Base-by-base conservation (phyloP, 2,113 vertebrate species). In the Ellobius talpinus region DNA sequence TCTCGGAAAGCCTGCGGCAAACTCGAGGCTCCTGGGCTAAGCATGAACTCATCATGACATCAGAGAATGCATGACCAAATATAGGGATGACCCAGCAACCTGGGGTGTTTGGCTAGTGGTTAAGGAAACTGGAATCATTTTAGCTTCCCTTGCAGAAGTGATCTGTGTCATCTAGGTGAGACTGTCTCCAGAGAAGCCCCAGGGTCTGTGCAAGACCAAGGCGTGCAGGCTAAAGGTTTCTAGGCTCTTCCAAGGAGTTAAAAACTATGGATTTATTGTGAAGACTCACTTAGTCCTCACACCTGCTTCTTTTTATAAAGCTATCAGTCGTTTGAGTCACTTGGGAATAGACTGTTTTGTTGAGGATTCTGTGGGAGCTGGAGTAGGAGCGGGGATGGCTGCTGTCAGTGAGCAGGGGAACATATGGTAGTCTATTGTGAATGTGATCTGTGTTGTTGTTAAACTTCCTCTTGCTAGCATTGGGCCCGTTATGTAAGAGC, bases 401-500 rank as follows among this genome's bases (percentile, higher is more conserved):
- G 95, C 86, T 97, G 96, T 97, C 96, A 97, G 98, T 36, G 98
- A 96, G 91, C 45, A 42, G 90, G 72, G 63, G 94, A 96, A 77
- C 98, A 98, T 98, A 98, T 97, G 98, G 98, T 96, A 95, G 97
- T 97, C 97, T 96, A 94, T 97, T 97, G 96, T 97, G 96, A 97
- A 96, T 91, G 68, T 70, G 96, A 93, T 97, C 94, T 98, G 90
- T 96, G 97, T 97, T 98, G 98, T 98, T 97, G 98, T 97, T 97
- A 98, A 98, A 98, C 98, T 98, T 97, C 97, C 95, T 96, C 89
- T 96, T 24, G 77, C 96, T 97, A 96, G 96, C 90, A 39, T 11
- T 91, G 95, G 89, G 96, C 68, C 77, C 6, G 65, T 98, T 98
- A 97, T 95, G 76, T 97, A 98, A 98, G 97, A 97, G 96, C 86